Evolutionary conservation across 64 coral and sea anemone genomes (phyloP).

Genomic region (Astreopora myriophthalma): DNA sequence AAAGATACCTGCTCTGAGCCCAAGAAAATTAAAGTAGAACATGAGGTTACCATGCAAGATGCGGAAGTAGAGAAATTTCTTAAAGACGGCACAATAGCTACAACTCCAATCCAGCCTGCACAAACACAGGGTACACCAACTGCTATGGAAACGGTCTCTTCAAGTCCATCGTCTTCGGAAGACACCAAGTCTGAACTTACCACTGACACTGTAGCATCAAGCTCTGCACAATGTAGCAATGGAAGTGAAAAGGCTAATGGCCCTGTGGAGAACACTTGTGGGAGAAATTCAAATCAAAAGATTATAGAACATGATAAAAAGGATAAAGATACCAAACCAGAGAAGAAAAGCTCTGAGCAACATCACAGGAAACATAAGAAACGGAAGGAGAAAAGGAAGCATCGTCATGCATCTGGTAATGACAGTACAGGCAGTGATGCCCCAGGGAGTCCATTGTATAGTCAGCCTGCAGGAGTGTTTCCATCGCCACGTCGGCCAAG

Average conservation of each 20-base stretch:
- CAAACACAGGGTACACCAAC: conserved; percentile 76
- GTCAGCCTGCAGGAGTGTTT: conserved; percentile 12
- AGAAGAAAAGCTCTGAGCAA: conserved; percentile 75
- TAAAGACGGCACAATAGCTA: background rate
- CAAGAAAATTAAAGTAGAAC: conserved; percentile 90
- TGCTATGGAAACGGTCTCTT: conserved; percentile 49
- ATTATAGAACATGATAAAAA: conserved; percentile 66
- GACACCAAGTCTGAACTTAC: conserved; percentile 9
- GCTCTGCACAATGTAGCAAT: conserved; percentile 28
- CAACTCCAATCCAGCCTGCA: conserved; percentile 51
- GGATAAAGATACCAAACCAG: conserved; percentile 55
- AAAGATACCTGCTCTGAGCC: conserved; percentile 51
- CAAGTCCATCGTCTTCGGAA: conserved; percentile 60
- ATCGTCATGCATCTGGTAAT: conserved; percentile 85
- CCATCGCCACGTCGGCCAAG: conserved; percentile 59
- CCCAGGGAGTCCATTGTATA: conserved; percentile 67
- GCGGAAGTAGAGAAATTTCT: conserved; percentile 67
- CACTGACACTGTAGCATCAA: conserved; percentile 9
- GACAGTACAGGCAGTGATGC: conserved; percentile 87
- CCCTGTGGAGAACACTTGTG: background rate
- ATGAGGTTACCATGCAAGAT: conserved; percentile 68
- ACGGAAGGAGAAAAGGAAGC: conserved; percentile 81
- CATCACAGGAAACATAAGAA: conserved; percentile 72
- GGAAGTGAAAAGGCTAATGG: background rate
- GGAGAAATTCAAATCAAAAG: conserved; percentile 21